phyloP scores from a whole-genome alignment of 2,797 vertebrate genomes.

The Sebastes matsubarae region DNA sequence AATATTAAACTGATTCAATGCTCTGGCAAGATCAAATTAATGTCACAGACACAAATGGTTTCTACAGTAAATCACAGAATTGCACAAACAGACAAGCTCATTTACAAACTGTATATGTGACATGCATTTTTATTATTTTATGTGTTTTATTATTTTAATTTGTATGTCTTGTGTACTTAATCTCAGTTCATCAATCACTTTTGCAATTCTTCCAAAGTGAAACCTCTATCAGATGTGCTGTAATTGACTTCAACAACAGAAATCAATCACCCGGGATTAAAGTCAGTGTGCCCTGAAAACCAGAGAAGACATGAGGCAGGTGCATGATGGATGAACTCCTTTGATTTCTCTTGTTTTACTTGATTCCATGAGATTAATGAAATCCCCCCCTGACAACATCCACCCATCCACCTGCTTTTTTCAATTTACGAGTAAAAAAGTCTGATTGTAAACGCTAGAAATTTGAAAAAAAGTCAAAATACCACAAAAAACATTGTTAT shows the following conservation, averaged over 20 bases:
- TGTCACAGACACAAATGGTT: conserved; percentile 25
- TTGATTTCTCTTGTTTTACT: background rate
- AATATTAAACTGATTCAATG: conserved; percentile 45
- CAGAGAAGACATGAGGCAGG: background rate
- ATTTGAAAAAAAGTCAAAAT: background rate
- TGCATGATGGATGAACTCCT: background rate
- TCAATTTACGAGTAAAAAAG: background rate
- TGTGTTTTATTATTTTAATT: background rate
- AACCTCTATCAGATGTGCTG: background rate
- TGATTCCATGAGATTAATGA: background rate
- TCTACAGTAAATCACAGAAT: background rate
- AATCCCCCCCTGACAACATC: background rate
- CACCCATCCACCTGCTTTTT: background rate
- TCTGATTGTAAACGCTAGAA: background rate
- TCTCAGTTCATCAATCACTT: conserved; percentile 14
- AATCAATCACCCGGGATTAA: conserved; percentile 21
- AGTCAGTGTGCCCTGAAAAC: conserved; percentile 1
- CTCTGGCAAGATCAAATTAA: conserved; percentile 25
- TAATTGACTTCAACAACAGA: background rate
- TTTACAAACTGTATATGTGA: background rate
- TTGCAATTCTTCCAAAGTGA: background rate
- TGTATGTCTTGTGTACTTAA: background rate
- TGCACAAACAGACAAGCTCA: background rate
- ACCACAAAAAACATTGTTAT: no score
- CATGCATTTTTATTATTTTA: background rate